phyloP scores from a whole-genome alignment of 2,888 invertebrate species.

The Peribatodes rhomboidaria region DNA sequence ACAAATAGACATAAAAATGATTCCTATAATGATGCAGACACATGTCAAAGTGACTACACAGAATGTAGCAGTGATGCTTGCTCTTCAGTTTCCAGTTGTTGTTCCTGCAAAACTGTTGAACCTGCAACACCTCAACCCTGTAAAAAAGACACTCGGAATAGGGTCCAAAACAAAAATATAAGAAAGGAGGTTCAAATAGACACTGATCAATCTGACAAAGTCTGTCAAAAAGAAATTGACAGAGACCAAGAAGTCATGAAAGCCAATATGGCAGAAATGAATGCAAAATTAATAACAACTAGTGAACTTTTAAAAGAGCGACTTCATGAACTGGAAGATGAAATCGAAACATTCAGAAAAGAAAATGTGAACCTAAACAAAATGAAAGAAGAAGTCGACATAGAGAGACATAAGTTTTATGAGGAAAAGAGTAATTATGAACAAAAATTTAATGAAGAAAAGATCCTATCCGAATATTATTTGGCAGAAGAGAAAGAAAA shows the following conservation, averaged over 20 bases:
- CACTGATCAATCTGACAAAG: conserved; percentile 57
- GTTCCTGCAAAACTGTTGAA: conserved; percentile 76
- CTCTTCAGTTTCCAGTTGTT: conserved; percentile 72
- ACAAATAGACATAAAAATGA: conserved; percentile 55
- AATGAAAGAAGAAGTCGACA: conserved; percentile 87
- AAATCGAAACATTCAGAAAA: conserved; percentile 84
- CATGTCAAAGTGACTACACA: conserved; percentile 68
- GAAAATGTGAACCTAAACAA: conserved; percentile 81
- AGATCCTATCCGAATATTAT: conserved; percentile 88
- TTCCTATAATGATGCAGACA: conserved; percentile 65
- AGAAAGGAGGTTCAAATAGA: conserved; percentile 56
- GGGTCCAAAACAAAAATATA: conserved; percentile 44
- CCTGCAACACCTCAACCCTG: conserved; percentile 44
- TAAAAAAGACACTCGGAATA: conserved; percentile 45
- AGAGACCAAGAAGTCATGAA: conserved; percentile 67
- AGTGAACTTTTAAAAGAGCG: conserved; percentile 88
- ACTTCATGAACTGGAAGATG: conserved; percentile 88
- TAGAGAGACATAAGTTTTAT: conserved; percentile 87
- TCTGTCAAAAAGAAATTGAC: conserved; percentile 64
- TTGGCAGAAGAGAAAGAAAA: conserved; percentile 90
- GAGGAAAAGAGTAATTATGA: conserved; percentile 87
- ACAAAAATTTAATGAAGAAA: conserved; percentile 88
- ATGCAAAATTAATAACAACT: conserved; percentile 82
- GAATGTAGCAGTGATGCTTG: conserved; percentile 72
- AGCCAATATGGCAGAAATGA: conserved; percentile 77